Conservation (phyloP, 2,888 invertebrate species). For the Cosmorhoe ocellata region DNA sequence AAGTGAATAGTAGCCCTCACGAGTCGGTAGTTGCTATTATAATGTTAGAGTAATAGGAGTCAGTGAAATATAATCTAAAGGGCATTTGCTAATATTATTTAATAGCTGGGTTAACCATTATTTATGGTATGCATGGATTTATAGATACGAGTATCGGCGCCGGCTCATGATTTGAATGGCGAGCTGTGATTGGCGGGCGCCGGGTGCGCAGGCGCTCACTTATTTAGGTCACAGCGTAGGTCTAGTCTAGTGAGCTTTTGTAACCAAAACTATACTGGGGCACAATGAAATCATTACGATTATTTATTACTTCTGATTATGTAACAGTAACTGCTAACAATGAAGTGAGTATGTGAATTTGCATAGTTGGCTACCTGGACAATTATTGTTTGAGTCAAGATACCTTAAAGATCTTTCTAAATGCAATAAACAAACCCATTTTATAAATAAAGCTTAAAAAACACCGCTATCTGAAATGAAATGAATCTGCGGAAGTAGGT, state of each 20-base stretch:
- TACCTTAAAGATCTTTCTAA: too few relatives aligned
- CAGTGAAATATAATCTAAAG: conserved; percentile 48
- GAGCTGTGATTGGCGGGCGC: conserved; percentile 72
- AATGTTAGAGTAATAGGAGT: conserved; percentile 36
- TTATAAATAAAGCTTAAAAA: too few relatives aligned
- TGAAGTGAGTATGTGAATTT: conserved; percentile 20
- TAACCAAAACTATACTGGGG: conserved; percentile 41
- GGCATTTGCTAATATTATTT: conserved; percentile 65
- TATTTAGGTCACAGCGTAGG: conserved; percentile 79
- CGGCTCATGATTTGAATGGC: conserved; percentile 69
- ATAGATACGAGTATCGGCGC: conserved; percentile 67
- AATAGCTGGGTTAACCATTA: conserved; percentile 57
- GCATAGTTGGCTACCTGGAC: too few relatives aligned
- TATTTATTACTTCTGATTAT: conserved; percentile 18
- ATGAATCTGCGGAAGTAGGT: too few relatives aligned
- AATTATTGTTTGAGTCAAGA: too few relatives aligned
- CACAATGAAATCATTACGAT: conserved; percentile 28
- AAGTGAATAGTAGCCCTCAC: conserved; percentile 15
- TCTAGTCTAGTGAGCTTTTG: conserved; percentile 64
- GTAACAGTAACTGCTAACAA: conserved; percentile 11
- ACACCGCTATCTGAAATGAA: too few relatives aligned
- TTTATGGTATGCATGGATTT: conserved; percentile 65
- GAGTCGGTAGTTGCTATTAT: conserved; percentile 24
- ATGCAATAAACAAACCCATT: too few relatives aligned
- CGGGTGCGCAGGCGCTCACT: conserved; percentile 67